These are phyloP conservation scores for Helostoma temminkii DNA, from an alignment of 2,797 vertebrate genomes.

Conservation along the genomic window DNA sequence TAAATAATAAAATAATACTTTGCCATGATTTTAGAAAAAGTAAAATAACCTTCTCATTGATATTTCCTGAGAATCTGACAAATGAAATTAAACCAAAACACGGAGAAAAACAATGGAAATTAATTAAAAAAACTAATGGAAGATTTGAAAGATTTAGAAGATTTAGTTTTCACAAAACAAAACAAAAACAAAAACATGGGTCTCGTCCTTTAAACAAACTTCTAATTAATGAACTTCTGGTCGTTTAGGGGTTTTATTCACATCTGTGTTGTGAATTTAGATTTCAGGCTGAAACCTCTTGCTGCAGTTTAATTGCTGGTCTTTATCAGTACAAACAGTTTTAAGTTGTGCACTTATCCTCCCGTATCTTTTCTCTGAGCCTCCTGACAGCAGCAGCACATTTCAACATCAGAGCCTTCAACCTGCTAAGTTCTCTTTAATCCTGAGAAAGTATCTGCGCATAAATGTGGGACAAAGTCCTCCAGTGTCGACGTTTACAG, in stretches of 20 bases:
- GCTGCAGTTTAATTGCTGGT: background rate
- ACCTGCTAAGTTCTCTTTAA: conserved; percentile 66
- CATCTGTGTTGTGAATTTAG: conserved; percentile 1
- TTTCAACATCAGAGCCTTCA: conserved; percentile 56
- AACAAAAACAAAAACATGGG: background rate
- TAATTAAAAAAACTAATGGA: too few species aligned
- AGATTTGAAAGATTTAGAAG: too few species aligned
- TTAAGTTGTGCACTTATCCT: conserved; percentile 46
- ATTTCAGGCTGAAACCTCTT: conserved; percentile 4
- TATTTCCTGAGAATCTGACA: too few species aligned
- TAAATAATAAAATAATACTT: too few species aligned
- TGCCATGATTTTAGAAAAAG: too few species aligned
- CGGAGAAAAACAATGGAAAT: too few species aligned
- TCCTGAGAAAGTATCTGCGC: conserved; percentile 62
- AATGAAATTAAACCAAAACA: too few species aligned
- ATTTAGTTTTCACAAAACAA: too few species aligned
- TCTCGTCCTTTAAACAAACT: background rate
- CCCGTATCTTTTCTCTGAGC: conserved; percentile 27
- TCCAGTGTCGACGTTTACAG: conserved; percentile 56
- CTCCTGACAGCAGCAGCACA: conserved; percentile 48
- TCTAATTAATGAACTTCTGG: background rate
- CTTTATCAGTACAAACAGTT: conserved; percentile 62
- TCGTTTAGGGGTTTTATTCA: too few species aligned
- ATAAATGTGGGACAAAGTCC: conserved; percentile 73
- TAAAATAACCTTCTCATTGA: too few species aligned